Conservation (phyloP, 2,113 vertebrate species). For the Hassar affinis region DNA sequence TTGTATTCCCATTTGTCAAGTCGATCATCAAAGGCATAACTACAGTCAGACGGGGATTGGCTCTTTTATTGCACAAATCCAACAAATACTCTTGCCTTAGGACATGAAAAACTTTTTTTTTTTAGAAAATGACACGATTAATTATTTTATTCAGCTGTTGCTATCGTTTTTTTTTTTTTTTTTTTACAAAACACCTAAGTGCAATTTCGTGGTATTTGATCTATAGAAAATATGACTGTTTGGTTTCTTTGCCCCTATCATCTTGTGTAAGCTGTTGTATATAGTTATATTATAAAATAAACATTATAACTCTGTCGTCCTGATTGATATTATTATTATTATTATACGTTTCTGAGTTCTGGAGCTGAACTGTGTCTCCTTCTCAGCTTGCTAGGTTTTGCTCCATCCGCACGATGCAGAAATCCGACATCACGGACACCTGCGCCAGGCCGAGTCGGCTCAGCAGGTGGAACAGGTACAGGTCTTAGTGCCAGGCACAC, state of each 20-base stretch:
- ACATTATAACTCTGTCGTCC: slow-evolving; percentile 5
- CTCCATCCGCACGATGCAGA: neutral
- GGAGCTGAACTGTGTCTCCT: slow-evolving; percentile 71
- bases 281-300: slow-evolving; percentile 31
- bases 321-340: slow-evolving; percentile 23
- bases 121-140: slow-evolving; percentile 7
- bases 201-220: slow-evolving; percentile 14
- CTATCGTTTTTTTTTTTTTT: neutral
- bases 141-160: slow-evolving; percentile 27
- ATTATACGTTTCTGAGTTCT: slow-evolving; percentile 52
- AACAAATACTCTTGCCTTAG: slow-evolving; percentile 14
- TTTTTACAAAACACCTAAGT: slow-evolving; percentile 25
- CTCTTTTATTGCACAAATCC: slow-evolving; percentile 24
- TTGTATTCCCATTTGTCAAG: slow-evolving; percentile 7
- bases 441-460: neutral
- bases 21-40: slow-evolving; percentile 23
- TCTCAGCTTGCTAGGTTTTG: slow-evolving; percentile 31
- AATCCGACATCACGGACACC: neutral
- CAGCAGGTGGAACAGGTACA: neutral
- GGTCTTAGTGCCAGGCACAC: slow-evolving; percentile 75
- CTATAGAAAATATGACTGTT: slow-evolving; percentile 4
- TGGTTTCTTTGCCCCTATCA: neutral
- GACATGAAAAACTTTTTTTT: neutral
- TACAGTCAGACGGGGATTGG: slow-evolving; percentile 1
- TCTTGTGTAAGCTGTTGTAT: neutral